phyloP scores from a whole-genome alignment of 1,140 invertebrate species.

The Sogatella furcifera region DNA sequence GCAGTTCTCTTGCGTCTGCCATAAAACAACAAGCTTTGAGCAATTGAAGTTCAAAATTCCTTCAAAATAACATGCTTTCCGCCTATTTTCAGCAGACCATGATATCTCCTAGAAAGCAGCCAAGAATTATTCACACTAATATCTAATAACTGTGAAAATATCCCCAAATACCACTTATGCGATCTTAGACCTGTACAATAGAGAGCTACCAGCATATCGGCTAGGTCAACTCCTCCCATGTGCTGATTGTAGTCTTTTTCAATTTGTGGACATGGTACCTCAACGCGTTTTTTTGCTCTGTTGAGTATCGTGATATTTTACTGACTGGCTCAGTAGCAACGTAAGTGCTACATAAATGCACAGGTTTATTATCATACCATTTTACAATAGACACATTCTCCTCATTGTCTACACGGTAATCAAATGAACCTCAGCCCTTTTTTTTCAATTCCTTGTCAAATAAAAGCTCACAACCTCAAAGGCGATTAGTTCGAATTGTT shows the following conservation, averaged over 20 bases:
- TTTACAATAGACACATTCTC: conserved; percentile 27
- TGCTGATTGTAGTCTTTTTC: conserved; percentile 33
- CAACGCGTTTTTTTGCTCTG: conserved; percentile 26
- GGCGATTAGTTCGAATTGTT: conserved; percentile 30
- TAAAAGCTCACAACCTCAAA: conserved; percentile 26
- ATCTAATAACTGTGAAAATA: too few species aligned
- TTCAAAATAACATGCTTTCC: too few species aligned
- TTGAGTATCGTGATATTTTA: conserved; percentile 26
- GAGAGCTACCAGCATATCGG: conserved; percentile 34
- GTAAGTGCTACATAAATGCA: conserved; percentile 32
- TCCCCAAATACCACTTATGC: too few species aligned
- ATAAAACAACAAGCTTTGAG: too few species aligned
- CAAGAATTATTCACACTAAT: conserved; percentile 18
- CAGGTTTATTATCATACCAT: conserved; percentile 21
- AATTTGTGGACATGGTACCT: conserved; percentile 31
- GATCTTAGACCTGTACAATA: conserved; percentile 24
- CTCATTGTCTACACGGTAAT: conserved; percentile 15
- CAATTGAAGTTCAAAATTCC: too few species aligned
- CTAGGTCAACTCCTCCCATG: conserved; percentile 31
- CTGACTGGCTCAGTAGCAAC: conserved; percentile 25
- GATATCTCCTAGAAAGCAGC: conserved; percentile 8
- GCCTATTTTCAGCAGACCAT: too few species aligned
- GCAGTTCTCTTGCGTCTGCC: too few species aligned
- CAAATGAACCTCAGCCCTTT: conserved; percentile 27
- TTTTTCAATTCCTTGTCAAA: conserved; percentile 30